Evolutionary conservation across 2,797 vertebrate species (phyloP), one percentile per base, ranked within the genome.

Genomic region (Meriones psammophilus): DNA sequence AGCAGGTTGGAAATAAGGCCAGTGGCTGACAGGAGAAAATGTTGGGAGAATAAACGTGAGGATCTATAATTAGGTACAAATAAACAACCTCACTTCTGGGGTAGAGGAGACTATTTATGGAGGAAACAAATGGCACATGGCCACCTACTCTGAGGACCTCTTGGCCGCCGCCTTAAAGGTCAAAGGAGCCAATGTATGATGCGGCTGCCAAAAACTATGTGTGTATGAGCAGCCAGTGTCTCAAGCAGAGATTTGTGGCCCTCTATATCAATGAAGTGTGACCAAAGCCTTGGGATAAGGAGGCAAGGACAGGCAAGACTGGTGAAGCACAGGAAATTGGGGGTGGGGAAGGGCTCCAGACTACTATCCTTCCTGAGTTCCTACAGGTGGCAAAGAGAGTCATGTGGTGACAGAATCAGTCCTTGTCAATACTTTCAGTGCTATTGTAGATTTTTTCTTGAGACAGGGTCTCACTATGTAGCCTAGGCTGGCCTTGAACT

Each of bases 61-160:
- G 42, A 36, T 81, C 95, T 97, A 96, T 94, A 96, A 97, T 94
- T 97, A 95, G 95, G 69, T 66, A 60, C 64, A 95, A 88, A 96
- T 79, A 96, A 96, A 97, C 88, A 96, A 79, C 50, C 8, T 78
- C 8, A 14, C 56, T 95, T 86, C 54, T 68, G 8, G 39, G 83
- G n/a, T 54, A 3, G 62, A 28, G 64, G 39, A 58, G 33, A 89
- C 54, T 30, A 33, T 30, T 14, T 64, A 9, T n/a, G 0, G 56
- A 95, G 50, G 66, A 92, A 96, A 97, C 36, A 92, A 91, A 91
- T 5, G 54, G 46, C 60, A 60, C 0, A 0, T 20, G 78, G 39
- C 15, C 8, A 50, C 69, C 50, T 3, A 39, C 85, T 60, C 42
- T 2, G 5, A 74, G 84, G 39, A 88, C 68, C 68, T 54, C 18